Evolutionary conservation across 2,888 invertebrate species (phyloP), one percentile per base, ranked within the genome.

Genomic region (Eudemis profundana): DNA sequence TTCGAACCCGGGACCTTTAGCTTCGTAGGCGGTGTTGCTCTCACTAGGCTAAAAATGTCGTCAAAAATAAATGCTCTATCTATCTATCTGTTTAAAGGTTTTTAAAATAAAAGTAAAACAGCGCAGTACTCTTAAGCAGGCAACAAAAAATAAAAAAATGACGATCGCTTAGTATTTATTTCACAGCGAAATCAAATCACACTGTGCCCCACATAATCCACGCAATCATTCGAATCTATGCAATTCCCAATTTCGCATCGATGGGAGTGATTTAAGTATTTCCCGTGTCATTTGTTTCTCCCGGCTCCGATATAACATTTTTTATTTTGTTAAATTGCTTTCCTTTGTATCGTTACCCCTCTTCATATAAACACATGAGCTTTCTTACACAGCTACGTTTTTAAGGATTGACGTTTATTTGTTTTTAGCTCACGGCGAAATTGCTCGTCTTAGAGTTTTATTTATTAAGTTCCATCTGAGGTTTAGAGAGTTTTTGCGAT

Each of bases 311-410:
- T 87, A 89, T 86, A 76, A 80, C 79, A 82, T 86, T 89, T 90
- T 89, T 86, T 88, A 88, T 89, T 90, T 89, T 86, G 83, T 87
- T 87, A 91, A 92, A 92, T 91, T 89, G 89, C 90, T 90, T 90
- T 87, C 78, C 86, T 91, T 87, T 90, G 89, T 89, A 86, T 68
- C 77, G 72, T 71, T 68, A 73, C 78, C 75, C 83, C 85, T 84
- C 84, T 81, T 85, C 85, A 82, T 86, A 86, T 78, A 82, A 81
- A 80, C 84, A 85, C 84, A 83, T 85, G 85, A 82, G 77, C 76
- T 77, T 56, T 77, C 79, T 70, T 81, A 86, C 84, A 83, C 81
- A 87, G 87, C 91, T 90, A 89, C 87, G 87, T 91, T 90, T 89
- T 90, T 88, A 87, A 88, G 79, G 78, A 84, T 80, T 80, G 84